Evolutionary conservation across 2,113 vertebrate species (phyloP), one percentile per base, ranked within the genome.

Genomic region (Galemys pyrenaicus): DNA sequence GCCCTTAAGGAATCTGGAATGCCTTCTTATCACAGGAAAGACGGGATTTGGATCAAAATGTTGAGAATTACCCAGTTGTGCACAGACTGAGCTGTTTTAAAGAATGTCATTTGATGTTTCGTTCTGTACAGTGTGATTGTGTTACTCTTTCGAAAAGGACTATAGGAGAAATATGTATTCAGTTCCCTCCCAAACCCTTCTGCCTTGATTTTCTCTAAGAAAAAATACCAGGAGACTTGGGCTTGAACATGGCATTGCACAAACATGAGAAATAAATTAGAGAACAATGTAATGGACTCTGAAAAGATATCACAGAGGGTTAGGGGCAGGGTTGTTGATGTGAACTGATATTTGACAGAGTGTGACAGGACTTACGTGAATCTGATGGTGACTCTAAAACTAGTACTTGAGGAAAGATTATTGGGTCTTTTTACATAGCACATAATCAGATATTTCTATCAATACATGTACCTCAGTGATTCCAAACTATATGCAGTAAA

Each of bases 171-270:
- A 88, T 89, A 79, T 82, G 68, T 71, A 56, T 32, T 67, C 15
- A 92, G 87, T 92, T 90, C 37, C 15, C 19, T 90, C 37, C 19
- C 24, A 37, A 80, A 60, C 64, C 81, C n/a, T 37, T 58, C n/a
- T 67, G 46, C 19, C 16, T 12, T 67, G 24, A 7, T 89, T 32
- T 64, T 54, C 62, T 30, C 54, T 64, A 19, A 91, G 39, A 6
- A 77, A n/a, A 93, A 96, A 70, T 68, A 68, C 54, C 94, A 86
- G 0, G 2, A n/a, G 62, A 74, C 89, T 91, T 95, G 90, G 92
- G 80, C 44, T 9, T 64, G 73, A n/a, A 86, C 15, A 19, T 56
- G 35, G 32, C 81, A 30, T 58, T 32, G 30, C 19, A 73, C 35
- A 79, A 83, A 87, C 56, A 44, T 35, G 65, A 80, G 49, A 93